A percentile compares a stretch with the other conserved stretches of the same genome.
These are phyloP conservation scores for Microdon myrmicae DNA, from an alignment of 2,888 invertebrate species.

Conservation along the genomic window DNA sequence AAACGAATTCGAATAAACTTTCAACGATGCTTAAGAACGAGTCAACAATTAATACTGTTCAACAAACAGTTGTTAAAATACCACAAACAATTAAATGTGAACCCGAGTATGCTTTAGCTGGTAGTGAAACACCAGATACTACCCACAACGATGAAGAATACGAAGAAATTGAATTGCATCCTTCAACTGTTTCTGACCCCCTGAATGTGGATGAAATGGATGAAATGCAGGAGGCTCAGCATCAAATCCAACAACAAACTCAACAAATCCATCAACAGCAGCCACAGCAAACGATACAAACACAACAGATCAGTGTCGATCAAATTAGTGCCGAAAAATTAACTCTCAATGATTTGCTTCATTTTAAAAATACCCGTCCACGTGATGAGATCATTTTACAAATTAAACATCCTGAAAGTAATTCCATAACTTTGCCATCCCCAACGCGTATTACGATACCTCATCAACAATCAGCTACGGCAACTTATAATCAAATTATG, in stretches of 20 bases:
- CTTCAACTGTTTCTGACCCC: conserved; percentile 54
- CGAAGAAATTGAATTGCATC: conserved; percentile 63
- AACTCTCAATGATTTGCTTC: conserved; percentile 63
- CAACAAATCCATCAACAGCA: conserved; percentile 52
- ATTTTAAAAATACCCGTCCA: conserved; percentile 62
- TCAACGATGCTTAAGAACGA: conserved; percentile 2
- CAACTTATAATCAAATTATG: conserved; percentile 63
- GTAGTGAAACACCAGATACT: conserved; percentile 58
- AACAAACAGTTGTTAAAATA: conserved; percentile 54
- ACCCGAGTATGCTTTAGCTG: conserved; percentile 60
- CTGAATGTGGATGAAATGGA: conserved; percentile 58
- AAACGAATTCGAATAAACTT: conserved; percentile 40
- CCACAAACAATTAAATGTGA: conserved; percentile 59
- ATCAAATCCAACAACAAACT: conserved; percentile 54
- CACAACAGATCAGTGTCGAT: conserved; percentile 60
- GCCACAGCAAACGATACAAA: conserved; percentile 56
- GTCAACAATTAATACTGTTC: conserved; percentile 24
- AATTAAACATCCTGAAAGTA: conserved; percentile 62
- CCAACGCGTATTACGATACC: conserved; percentile 58
- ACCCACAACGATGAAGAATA: conserved; percentile 58
- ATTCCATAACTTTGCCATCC: conserved; percentile 62
- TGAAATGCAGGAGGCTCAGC: conserved; percentile 52
- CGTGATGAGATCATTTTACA: conserved; percentile 64
- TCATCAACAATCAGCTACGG: conserved; percentile 26
- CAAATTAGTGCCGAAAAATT: conserved; percentile 63